Conservation (phyloP, 2,797 vertebrate species). For the Cynopterus sphinx region DNA sequence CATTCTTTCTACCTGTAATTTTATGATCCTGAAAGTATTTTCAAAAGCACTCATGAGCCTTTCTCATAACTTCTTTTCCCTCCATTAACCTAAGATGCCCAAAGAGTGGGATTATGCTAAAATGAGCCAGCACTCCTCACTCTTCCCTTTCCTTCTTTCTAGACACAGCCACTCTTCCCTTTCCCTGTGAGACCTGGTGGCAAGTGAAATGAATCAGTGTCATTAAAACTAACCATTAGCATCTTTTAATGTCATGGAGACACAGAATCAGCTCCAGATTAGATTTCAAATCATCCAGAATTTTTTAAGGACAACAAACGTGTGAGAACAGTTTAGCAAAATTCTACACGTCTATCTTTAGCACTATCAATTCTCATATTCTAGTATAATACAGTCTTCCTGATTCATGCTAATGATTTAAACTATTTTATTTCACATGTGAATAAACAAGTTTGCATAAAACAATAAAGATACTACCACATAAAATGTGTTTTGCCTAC, state of each 20-base stretch:
- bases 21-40: constrained; percentile 23
- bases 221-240: neutral
- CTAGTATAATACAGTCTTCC: neutral
- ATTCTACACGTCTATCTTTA: constrained; percentile 18
- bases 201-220: neutral
- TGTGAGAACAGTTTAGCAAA: neutral
- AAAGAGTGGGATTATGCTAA: neutral
- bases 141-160: neutral
- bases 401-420: neutral
- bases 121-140: neutral
- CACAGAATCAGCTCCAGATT: neutral
- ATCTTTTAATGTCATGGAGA: neutral
- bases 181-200: neutral
- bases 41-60: constrained; percentile 4
- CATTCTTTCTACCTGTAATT: neutral
- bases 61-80: constrained; percentile 26
- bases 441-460: constrained; percentile 15
- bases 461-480: constrained; percentile 2
- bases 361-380: neutral
- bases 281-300: neutral
- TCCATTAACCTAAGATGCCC: constrained; percentile 33
- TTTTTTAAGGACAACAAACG: neutral
- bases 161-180: neutral
- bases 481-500: neutral
- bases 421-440: neutral